A percentile compares a stretch with the other conserved stretches of the same genome.
phyloP scores from a whole-genome alignment of 53 echinoderm and acorn worm genomes.

The Stichopus horrens region DNA sequence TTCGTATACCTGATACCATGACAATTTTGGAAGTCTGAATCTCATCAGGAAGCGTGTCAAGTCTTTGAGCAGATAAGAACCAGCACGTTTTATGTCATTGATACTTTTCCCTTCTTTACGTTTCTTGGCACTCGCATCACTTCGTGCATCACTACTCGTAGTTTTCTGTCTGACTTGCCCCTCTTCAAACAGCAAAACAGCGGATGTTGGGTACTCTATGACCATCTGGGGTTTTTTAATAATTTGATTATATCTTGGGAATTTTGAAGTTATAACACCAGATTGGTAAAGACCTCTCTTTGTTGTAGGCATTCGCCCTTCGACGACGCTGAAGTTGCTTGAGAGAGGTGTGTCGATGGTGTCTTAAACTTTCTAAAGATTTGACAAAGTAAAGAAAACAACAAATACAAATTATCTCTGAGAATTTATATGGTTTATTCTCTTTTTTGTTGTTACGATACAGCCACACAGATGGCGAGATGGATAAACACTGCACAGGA shows the following conservation, averaged over 20 bases:
- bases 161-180: background rate
- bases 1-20: background rate
- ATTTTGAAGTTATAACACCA: background rate
- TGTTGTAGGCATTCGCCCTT: background rate
- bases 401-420: too few relatives aligned
- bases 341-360: background rate
- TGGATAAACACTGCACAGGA: too few relatives aligned
- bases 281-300: background rate
- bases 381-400: too few relatives aligned
- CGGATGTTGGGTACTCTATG: background rate
- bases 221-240: background rate
- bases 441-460: too few relatives aligned
- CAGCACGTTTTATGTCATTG: conserved; percentile 1
- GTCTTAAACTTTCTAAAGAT: too few relatives aligned
- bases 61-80: background rate
- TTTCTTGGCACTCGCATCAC: conserved; percentile 23
- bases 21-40: conserved; percentile 3
- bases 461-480: too few relatives aligned
- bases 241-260: background rate
- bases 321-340: background rate
- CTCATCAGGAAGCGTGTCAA: too few relatives aligned
- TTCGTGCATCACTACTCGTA: background rate
- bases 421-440: too few relatives aligned
- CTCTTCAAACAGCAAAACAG: background rate
- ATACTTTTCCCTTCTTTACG: too few relatives aligned